Conservation (phyloP, 2,888 invertebrate genomes). For the Eupeodes latifasciatus region DNA sequence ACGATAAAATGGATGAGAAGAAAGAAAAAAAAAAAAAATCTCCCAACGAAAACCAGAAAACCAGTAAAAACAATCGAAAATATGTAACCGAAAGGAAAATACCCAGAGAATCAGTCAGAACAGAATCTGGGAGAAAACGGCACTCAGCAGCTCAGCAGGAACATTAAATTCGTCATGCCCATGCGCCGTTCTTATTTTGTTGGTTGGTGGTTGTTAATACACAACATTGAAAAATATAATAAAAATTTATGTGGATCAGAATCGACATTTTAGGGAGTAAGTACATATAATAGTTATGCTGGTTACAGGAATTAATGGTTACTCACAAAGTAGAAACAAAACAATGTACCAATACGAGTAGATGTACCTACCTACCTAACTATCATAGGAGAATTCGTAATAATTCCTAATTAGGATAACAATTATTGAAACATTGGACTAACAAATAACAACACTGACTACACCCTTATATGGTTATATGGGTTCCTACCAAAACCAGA, state of each 20-base stretch:
- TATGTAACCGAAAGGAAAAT: slow-evolving; percentile 22
- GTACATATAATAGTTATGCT: slow-evolving; percentile 20
- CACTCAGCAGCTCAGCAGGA: not conserved
- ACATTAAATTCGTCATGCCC: slow-evolving; percentile 53
- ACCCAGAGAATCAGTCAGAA: not conserved
- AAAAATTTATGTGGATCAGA: slow-evolving; percentile 40
- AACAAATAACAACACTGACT: slow-evolving; percentile 10
- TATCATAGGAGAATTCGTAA: slow-evolving; percentile 24
- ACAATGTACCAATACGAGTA: not conserved
- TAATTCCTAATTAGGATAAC: slow-evolving; percentile 58
- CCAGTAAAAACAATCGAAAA: slow-evolving; percentile 27
- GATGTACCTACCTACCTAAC: too few species aligned
- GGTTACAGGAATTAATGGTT: slow-evolving; percentile 45
- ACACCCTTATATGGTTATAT: slow-evolving; percentile 44
- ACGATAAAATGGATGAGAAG: slow-evolving; percentile 12
- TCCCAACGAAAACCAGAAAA: not conserved
- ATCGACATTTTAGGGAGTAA: slow-evolving; percentile 16
- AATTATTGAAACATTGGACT: slow-evolving; percentile 34
- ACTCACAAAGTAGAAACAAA: not conserved
- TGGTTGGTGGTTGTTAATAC: not conserved
- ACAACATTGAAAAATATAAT: slow-evolving; percentile 17
- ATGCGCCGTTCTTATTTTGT: slow-evolving; percentile 51
- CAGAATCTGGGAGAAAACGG: slow-evolving; percentile 10
- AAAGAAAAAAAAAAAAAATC: slow-evolving; percentile 6
- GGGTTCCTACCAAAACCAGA: not conserved